Base-by-base conservation (phyloP, 2,113 vertebrate genomes). In the Oceanites oceanicus region DNA sequence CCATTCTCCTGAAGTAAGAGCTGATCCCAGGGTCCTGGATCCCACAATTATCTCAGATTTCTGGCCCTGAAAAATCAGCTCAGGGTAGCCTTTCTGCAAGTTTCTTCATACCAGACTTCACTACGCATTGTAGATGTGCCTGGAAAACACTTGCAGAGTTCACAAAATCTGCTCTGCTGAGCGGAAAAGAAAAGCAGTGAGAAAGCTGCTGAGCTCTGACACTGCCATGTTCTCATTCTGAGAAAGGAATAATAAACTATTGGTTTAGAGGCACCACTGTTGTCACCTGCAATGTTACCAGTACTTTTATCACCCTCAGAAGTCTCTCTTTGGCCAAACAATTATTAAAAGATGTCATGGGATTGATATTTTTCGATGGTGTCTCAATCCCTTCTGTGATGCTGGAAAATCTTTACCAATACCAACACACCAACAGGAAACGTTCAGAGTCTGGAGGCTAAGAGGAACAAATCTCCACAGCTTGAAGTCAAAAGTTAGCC, bases 1-100 rank as follows among this genome's bases (percentile, higher is more conserved):
- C 82, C 82, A 86, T 94, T 92, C 91, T 76, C 62, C 30, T 93
- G 86, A 92, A 83, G 55, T 86, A 83, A 94, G 42, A 88, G 42
- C 40, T 83, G 88, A 93, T 94, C 59, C 78, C 59, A 80, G 10
- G 66, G 71, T 86, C 49, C 90, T 92, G 55, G 53, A 90, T 93
- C 71, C 68, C 71, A 88, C 53, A 68, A 6, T 76, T 91, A 36
- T 86, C 49, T 75, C 88, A 86, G 45, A 80, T 73, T 92, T 93
- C 59, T 88, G 58, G 87, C 45, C 42, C 36, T 82, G n/a, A 82
- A 68, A 85, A 71, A 30, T 45, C 19, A 71, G 36, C 29, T 87
- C 55, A 84, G 50, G 27, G 17, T 29, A 91, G 42, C 4, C 30
- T 84, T 77, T 67, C 50, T 74, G 67, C 56, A 86, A 87, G 45